phyloP scores from a whole-genome alignment of 2,113 vertebrate genomes.

The Cyanoderma ruficeps region DNA sequence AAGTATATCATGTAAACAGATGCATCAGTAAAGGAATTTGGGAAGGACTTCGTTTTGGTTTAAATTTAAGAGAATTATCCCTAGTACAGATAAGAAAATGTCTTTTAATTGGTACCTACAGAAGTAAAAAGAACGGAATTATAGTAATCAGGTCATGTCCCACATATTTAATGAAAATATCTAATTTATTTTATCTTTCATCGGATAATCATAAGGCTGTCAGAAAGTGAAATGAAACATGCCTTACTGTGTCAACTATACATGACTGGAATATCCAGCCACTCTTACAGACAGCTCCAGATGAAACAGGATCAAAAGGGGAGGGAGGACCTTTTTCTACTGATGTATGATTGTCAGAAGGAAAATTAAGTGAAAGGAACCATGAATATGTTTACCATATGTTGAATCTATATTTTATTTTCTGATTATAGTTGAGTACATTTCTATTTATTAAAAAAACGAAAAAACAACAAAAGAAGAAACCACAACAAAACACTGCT shows the following conservation, averaged over 20 bases:
- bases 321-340: neutral
- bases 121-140: neutral
- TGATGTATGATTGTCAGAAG: neutral
- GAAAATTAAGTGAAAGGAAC: neutral
- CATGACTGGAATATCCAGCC: neutral
- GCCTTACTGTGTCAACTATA: neutral
- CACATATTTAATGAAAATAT: neutral
- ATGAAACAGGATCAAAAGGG: neutral
- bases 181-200: neutral
- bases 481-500: rapidly evolving
- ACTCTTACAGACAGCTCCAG: neutral
- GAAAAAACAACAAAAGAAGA: neutral
- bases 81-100: neutral
- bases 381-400: neutral
- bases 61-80: neutral
- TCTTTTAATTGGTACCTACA: neutral
- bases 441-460: neutral
- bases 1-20: neutral
- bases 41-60: neutral
- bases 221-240: neutral
- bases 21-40: neutral
- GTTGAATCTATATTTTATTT: neutral
- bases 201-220: neutral
- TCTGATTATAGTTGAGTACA: neutral
- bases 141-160: neutral